Conservation (phyloP, 1,140 invertebrate genomes). For the Adelges cooleyi region DNA sequence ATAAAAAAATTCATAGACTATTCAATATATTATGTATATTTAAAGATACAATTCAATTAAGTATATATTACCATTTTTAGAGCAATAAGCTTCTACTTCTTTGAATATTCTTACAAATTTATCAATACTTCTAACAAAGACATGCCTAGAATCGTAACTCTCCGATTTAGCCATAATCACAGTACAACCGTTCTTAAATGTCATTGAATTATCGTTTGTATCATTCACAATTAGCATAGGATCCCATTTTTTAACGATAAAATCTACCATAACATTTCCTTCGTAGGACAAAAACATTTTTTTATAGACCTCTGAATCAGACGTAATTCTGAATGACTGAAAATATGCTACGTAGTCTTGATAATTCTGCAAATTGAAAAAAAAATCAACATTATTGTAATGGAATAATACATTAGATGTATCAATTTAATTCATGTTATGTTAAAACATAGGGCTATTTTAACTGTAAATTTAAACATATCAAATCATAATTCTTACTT, state of each 20-base stretch:
- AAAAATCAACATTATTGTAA: background rate
- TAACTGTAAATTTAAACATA: no score
- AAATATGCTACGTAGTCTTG: background rate
- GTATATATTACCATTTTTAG: background rate
- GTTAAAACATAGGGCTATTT: no score
- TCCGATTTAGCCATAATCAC: background rate
- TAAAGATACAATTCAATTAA: background rate
- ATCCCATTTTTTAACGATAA: conserved; percentile 10
- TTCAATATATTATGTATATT: background rate
- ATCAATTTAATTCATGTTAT: no score
- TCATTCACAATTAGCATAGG: background rate
- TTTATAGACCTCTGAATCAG: background rate
- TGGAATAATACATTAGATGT: no score
- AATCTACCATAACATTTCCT: background rate
- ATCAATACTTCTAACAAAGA: conserved; percentile 16
- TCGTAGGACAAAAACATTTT: background rate
- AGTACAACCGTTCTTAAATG: conserved; percentile 15
- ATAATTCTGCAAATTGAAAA: background rate
- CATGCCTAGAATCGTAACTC: conserved; percentile 3
- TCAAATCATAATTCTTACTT: conserved; percentile 9
- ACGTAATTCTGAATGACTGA: background rate
- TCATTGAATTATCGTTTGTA: background rate
- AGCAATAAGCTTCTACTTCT: background rate
- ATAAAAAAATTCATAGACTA: background rate
- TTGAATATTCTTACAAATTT: background rate